These are phyloP conservation scores for Mobula hypostoma DNA, from an alignment of 2,113 vertebrate species.

Conservation along the genomic window DNA sequence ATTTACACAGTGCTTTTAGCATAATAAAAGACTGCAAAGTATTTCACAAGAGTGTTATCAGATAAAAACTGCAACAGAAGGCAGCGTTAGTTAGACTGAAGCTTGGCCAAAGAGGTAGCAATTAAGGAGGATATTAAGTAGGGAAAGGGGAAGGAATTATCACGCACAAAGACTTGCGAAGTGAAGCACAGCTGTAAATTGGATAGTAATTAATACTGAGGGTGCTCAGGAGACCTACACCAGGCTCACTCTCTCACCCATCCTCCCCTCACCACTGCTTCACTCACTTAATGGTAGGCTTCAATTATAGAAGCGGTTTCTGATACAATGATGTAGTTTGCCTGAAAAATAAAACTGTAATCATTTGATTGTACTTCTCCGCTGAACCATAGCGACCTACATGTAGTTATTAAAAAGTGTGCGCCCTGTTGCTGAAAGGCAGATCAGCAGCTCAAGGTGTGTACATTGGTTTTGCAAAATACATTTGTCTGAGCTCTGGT, in stretches of 20 bases:
- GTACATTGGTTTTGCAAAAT: background rate
- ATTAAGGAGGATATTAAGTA: too few species aligned
- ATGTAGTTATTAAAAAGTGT: background rate
- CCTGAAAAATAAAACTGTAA: background rate
- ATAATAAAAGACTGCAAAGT: too few species aligned
- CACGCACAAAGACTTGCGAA: background rate
- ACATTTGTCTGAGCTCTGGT: background rate
- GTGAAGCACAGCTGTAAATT: background rate
- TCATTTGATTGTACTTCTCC: background rate
- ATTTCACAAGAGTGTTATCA: too few species aligned
- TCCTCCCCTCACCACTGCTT: background rate
- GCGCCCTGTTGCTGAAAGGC: background rate
- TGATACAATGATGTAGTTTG: background rate
- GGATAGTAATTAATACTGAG: background rate
- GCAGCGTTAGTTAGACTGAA: too few species aligned
- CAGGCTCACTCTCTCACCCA: background rate
- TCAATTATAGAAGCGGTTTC: background rate
- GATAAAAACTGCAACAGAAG: too few species aligned
- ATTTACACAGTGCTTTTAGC: too few species aligned
- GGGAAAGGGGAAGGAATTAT: background rate
- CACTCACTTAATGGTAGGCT: background rate
- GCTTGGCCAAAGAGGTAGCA: too few species aligned
- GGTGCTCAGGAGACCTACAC: background rate
- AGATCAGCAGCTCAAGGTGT: background rate
- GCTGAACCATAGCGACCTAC: background rate